phyloP scores from a whole-genome alignment of 2,113 vertebrate species.

The Rhynchomys soricoides region DNA sequence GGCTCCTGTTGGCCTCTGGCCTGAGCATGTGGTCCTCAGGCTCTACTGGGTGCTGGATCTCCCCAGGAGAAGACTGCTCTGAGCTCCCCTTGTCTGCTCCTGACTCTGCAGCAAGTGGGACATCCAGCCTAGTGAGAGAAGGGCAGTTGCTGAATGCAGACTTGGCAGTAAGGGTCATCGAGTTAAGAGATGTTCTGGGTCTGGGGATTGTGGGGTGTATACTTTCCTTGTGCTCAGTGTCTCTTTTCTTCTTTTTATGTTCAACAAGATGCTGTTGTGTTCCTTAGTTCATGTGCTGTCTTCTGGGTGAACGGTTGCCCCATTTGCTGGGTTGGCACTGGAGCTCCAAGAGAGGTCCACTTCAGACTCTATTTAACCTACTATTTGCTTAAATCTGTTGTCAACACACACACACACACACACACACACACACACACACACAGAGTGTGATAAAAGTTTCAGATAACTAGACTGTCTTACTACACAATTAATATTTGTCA shows the following conservation, averaged over 20 bases:
- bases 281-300: not conserved
- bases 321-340: not conserved
- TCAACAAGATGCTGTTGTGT: not conserved
- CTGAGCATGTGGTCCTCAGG: not conserved
- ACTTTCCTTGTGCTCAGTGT: not conserved
- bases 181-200: not conserved
- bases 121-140: not conserved
- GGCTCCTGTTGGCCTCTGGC: not conserved
- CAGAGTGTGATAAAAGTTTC: not conserved
- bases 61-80: not conserved
- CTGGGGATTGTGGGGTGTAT: not conserved
- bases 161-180: too few species aligned
- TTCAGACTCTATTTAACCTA: not conserved
- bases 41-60: not conserved
- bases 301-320: not conserved
- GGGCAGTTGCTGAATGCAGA: not conserved
- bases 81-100: not conserved
- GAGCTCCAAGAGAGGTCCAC: not conserved
- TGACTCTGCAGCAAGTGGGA: not conserved
- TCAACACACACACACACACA: not conserved
- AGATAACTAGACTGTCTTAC: not conserved
- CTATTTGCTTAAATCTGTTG: not conserved
- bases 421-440: not conserved
- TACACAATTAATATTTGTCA: not conserved
- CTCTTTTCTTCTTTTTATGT: not conserved